Conservation (phyloP, 2,113 vertebrate genomes). For the Agapornis roseicollis region DNA sequence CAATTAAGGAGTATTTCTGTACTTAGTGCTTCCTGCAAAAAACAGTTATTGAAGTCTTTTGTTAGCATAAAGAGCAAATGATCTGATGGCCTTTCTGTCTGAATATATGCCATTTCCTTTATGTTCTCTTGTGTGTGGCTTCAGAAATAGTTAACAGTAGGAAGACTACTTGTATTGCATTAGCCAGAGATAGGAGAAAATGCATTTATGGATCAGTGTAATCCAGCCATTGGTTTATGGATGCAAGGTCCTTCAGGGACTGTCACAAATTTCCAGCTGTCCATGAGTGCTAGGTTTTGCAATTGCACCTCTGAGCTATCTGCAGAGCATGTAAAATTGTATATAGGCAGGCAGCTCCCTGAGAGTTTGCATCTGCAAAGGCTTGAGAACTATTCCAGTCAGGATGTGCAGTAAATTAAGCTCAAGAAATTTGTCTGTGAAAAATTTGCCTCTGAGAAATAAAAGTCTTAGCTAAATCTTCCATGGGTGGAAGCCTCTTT, state of each 20-base stretch:
- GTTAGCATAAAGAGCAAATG: background rate
- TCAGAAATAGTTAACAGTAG: slow-evolving; percentile 58
- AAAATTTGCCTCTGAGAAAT: background rate
- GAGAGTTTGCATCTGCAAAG: background rate
- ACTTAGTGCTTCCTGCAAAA: background rate
- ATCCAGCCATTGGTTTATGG: slow-evolving; percentile 51
- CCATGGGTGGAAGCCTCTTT: background rate
- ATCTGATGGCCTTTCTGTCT: background rate
- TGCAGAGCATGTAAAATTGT: slow-evolving; percentile 17
- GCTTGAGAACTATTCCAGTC: slow-evolving; percentile 28
- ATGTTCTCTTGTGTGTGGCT: background rate
- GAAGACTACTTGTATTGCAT: slow-evolving; percentile 52
- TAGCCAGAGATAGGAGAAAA: slow-evolving; percentile 54
- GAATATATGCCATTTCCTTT: background rate
- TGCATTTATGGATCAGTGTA: slow-evolving; percentile 51
- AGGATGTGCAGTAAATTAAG: slow-evolving; percentile 35
- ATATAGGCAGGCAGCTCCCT: background rate
- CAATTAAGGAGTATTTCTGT: background rate
- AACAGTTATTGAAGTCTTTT: background rate
- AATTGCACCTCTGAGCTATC: slow-evolving; percentile 25
- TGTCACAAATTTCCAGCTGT: slow-evolving; percentile 42
- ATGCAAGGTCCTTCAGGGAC: slow-evolving; percentile 41
- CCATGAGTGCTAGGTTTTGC: background rate
- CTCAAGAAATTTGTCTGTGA: slow-evolving; percentile 5
- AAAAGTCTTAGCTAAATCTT: background rate